Percentiles rank a stretch among this genome's conserved stretches.
Conservation (phyloP, 1,140 invertebrate genomes). For the Musca vetustissima region DNA sequence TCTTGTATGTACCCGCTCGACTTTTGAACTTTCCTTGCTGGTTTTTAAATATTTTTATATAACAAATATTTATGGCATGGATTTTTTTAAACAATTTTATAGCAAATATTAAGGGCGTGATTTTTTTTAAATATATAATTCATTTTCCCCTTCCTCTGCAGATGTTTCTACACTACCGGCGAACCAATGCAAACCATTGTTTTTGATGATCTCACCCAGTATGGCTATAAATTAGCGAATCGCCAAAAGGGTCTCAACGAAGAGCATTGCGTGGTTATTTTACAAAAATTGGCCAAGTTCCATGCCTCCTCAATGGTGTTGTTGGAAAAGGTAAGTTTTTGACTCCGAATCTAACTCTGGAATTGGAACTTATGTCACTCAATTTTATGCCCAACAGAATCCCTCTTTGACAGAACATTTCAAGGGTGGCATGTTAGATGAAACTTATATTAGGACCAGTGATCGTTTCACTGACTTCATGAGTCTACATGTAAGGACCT, state of each 20-base stretch:
- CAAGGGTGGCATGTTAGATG: slow-evolving; percentile 47
- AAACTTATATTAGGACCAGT: slow-evolving; percentile 48
- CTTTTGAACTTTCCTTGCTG: too few relatives aligned
- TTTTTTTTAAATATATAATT: too few relatives aligned
- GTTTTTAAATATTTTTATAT: too few relatives aligned
- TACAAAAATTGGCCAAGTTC: slow-evolving; percentile 48
- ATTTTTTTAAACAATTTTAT: too few relatives aligned
- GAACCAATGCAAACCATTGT: slow-evolving; percentile 52
- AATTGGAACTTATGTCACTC: too few relatives aligned
- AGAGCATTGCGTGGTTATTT: slow-evolving; percentile 47
- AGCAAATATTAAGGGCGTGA: too few relatives aligned
- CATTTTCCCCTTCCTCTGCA: neutral
- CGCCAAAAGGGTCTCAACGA: slow-evolving; percentile 48
- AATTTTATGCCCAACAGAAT: slow-evolving; percentile 27
- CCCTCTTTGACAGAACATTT: slow-evolving; percentile 44
- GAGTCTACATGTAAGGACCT: slow-evolving; percentile 40
- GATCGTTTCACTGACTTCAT: slow-evolving; percentile 48
- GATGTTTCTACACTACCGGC: slow-evolving; percentile 46
- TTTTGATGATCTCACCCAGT: slow-evolving; percentile 52
- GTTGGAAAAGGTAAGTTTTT: slow-evolving; percentile 39
- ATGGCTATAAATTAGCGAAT: slow-evolving; percentile 50
- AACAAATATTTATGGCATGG: too few relatives aligned
- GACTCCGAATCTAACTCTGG: too few relatives aligned
- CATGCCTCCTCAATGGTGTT: slow-evolving; percentile 52
- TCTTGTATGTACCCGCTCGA: too few relatives aligned